Conservation (phyloP, 2,113 vertebrate genomes). For the Galeopterus variegatus region DNA sequence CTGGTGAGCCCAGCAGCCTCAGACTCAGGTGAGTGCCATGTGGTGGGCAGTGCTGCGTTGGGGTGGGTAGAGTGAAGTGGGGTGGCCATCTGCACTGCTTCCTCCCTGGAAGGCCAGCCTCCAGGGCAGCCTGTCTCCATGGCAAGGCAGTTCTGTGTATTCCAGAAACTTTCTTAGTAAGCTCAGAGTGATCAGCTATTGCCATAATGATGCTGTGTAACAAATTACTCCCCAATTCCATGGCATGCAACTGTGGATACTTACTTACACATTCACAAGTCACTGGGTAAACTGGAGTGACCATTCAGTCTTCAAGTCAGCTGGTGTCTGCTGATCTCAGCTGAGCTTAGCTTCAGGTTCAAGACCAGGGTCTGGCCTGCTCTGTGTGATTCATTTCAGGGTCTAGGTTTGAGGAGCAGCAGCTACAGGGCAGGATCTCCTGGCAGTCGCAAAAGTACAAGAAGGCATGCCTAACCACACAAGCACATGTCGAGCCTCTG, state of each 20-base stretch:
- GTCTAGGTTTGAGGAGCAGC: neutral
- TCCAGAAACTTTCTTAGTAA: neutral
- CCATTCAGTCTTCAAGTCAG: neutral
- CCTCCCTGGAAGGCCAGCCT: neutral
- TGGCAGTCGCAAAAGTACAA: too few relatives aligned
- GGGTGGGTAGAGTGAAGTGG: accelerated
- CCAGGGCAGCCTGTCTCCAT: neutral
- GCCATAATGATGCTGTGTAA: neutral
- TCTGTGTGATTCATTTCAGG: neutral
- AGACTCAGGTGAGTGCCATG: slow-evolving; percentile 92
- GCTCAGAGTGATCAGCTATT: neutral
- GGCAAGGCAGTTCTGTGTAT: neutral
- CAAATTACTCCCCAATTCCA: neutral
- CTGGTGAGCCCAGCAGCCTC: slow-evolving; percentile 93
- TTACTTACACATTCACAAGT: accelerated
- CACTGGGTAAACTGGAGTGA: neutral
- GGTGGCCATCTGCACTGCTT: neutral
- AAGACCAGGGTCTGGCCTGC: too few relatives aligned
- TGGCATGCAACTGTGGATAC: accelerated
- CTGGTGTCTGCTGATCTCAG: neutral
- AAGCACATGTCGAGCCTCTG: accelerated
- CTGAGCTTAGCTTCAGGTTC: neutral
- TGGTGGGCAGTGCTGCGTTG: accelerated
- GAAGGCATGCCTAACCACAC: too few relatives aligned
- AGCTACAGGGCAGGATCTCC: neutral